A percentile compares a stretch with the other conserved stretches of the same genome.
Conservation (phyloP, 2,888 invertebrate species). For the Thereva nobilitata region DNA sequence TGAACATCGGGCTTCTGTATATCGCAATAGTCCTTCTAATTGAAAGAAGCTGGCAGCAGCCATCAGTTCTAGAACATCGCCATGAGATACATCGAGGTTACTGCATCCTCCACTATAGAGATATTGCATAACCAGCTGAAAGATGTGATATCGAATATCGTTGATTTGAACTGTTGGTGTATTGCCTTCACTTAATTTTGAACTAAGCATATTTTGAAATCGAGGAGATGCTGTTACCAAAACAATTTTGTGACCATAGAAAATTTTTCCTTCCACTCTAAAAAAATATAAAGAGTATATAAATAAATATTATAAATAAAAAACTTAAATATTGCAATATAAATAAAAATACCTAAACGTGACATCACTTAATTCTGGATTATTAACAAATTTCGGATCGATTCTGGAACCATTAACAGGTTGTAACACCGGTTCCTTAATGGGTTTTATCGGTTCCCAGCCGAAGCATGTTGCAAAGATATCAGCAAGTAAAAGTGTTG, state of each 20-base stretch:
- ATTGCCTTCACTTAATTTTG: constrained; percentile 72
- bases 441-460: constrained; percentile 79
- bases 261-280: constrained; percentile 85
- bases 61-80: constrained; percentile 84
- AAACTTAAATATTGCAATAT: constrained; percentile 4
- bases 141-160: constrained; percentile 89
- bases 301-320: background rate
- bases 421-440: constrained; percentile 69
- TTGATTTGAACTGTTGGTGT: constrained; percentile 89
- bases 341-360: constrained; percentile 66
- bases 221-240: constrained; percentile 87
- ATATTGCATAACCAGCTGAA: constrained; percentile 93
- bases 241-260: constrained; percentile 93
- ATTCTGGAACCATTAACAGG: constrained; percentile 73
- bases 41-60: constrained; percentile 93
- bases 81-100: constrained; percentile 74
- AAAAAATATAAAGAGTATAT: constrained; percentile 24
- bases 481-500: constrained; percentile 82
- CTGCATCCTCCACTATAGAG: constrained; percentile 87
- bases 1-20: constrained; percentile 85
- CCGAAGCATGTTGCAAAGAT: constrained; percentile 89
- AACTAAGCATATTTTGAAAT: constrained; percentile 82
- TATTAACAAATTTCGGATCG: constrained; percentile 92
- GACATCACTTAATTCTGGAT: constrained; percentile 89
- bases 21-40: constrained; percentile 79